Base-by-base conservation (phyloP, 2,888 invertebrate species). In the Cyrtodaria siliqua region DNA sequence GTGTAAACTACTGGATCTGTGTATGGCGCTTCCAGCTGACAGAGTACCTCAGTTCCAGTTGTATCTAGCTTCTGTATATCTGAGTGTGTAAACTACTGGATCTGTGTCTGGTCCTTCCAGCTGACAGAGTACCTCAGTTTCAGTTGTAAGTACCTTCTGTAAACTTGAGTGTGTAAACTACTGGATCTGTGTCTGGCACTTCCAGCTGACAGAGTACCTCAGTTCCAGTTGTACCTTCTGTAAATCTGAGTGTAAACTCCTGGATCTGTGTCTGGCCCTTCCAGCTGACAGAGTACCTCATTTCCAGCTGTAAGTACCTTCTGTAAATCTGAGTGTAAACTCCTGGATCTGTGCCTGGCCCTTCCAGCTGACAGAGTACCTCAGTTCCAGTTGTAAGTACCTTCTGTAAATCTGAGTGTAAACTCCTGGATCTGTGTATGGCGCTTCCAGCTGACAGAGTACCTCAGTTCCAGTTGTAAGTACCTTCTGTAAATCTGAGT, bases 221-320 rank as follows among this genome's bases (percentile, higher is more conserved):
- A 97, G 92, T 98, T 97, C 92, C 97, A 97, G 94, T 96, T 97
- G 97, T 97, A 94, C n/a, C n/a, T n/a, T n/a, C n/a, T n/a, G n/a
- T n/a, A n/a, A n/a, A n/a, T n/a, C n/a, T n/a, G n/a, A n/a, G n/a
- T n/a, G n/a, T n/a, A n/a, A n/a, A n/a, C n/a, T n/a, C n/a, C n/a
- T n/a, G n/a, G n/a, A n/a, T n/a, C n/a, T n/a, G n/a, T n/a, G n/a
- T n/a, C n/a, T n/a, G n/a, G n/a, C n/a, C n/a, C n/a, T n/a, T n/a
- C n/a, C n/a, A n/a, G n/a, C n/a, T n/a, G n/a, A n/a, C n/a, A n/a
- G n/a, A n/a, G n/a, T n/a, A n/a, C n/a, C n/a, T n/a, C n/a, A n/a
- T n/a, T n/a, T n/a, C n/a, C n/a, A n/a, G n/a, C n/a, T n/a, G n/a
- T n/a, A n/a, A n/a, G n/a, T n/a, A n/a, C n/a, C n/a, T n/a, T n/a